Conservation (phyloP, 2,797 vertebrate species). For the Novumbra hubbsi region DNA sequence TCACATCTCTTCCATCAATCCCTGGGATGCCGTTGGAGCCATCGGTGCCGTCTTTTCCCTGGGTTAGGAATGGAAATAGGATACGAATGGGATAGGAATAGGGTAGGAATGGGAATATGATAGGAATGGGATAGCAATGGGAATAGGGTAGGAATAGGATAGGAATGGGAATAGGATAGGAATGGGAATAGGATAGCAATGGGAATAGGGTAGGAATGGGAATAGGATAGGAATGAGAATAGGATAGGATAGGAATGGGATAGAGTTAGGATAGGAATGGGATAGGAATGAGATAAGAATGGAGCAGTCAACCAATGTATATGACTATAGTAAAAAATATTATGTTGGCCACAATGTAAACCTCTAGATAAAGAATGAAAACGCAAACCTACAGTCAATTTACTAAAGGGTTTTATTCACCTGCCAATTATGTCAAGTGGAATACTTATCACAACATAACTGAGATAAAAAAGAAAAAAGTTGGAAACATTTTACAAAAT, state of each 20-base stretch:
- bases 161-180: conserved; percentile 26
- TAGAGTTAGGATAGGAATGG: conserved; percentile 20
- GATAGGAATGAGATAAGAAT: conserved; percentile 18
- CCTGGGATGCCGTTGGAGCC: conserved; percentile 78
- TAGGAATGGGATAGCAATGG: conserved; percentile 10
- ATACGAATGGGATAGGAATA: conserved; percentile 18
- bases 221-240: conserved; percentile 21
- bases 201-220: conserved; percentile 44
- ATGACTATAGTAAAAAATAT: not conserved
- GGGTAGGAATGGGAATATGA: too few relatives aligned
- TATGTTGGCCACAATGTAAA: too few relatives aligned
- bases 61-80: conserved; percentile 22
- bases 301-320: not conserved
- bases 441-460: too few relatives aligned
- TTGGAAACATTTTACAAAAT: too few relatives aligned
- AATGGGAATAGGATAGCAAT: conserved; percentile 11
- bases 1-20: conserved; percentile 76
- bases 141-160: too few relatives aligned
- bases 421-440: too few relatives aligned
- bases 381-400: too few relatives aligned
- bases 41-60: conserved; percentile 75
- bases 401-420: too few relatives aligned
- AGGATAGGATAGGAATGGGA: too few relatives aligned
- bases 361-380: too few relatives aligned
- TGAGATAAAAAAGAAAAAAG: too few relatives aligned